Evolutionary conservation across 2,797 vertebrate genomes (phyloP).

Genomic region (Spea hammondii): DNA sequence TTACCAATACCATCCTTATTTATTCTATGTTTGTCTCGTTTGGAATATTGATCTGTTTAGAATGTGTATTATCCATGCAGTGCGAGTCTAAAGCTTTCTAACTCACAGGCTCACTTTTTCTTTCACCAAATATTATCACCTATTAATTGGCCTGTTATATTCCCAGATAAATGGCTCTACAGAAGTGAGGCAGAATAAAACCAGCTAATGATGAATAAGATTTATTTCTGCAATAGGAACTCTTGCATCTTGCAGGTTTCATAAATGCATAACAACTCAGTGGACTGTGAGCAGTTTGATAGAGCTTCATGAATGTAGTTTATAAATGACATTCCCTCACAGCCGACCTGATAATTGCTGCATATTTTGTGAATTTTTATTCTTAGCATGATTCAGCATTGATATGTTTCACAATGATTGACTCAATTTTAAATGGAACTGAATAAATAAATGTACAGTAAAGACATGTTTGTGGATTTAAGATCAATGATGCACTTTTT

Average conservation of each 20-base stretch:
- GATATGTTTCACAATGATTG: too few relatives aligned
- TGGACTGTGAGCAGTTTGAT: neutral
- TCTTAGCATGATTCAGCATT: too few relatives aligned
- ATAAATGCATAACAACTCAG: neutral
- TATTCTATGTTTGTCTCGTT: neutral
- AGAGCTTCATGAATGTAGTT: too few relatives aligned
- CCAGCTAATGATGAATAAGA: neutral
- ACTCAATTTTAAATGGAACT: neutral
- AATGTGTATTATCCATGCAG: neutral
- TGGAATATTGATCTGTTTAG: slow-evolving; percentile 1
- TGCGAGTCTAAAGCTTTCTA: slow-evolving; percentile 6
- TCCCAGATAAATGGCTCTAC: neutral
- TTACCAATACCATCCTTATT: too few relatives aligned
- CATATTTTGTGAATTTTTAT: too few relatives aligned
- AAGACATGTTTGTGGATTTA: too few relatives aligned
- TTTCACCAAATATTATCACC: slow-evolving; percentile 10
- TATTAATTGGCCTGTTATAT: neutral
- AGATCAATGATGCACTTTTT: too few relatives aligned
- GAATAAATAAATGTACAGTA: neutral
- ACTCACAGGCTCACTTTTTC: neutral
- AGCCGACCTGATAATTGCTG: too few relatives aligned
- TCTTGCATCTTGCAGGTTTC: neutral
- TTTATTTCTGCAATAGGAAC: neutral
- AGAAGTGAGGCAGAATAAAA: neutral
- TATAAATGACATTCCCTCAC: too few relatives aligned